A percentile compares a stretch with the other conserved stretches of the same genome.
Conservation (phyloP, 2,797 vertebrate species). For the Falco biarmicus region DNA sequence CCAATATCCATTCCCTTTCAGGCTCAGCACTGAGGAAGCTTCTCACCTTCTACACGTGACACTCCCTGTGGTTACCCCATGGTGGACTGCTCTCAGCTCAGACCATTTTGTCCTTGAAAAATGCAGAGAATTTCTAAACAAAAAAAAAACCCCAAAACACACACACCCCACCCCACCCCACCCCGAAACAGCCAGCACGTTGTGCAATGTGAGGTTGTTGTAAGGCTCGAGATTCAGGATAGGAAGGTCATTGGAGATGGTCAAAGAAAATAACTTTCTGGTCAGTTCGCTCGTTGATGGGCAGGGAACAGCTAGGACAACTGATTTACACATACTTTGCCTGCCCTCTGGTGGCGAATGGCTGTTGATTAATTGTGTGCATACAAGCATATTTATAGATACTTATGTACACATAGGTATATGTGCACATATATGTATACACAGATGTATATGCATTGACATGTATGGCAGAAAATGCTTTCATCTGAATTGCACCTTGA, state of each 20-base stretch:
- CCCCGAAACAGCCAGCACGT: background rate
- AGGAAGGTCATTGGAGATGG: background rate
- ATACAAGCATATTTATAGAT: fast-evolving
- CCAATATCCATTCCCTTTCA: background rate
- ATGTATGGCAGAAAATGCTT: background rate
- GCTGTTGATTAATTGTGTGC: background rate
- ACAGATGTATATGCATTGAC: background rate
- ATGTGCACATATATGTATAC: no score
- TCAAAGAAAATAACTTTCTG: background rate
- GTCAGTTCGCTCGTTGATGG: fast-evolving
- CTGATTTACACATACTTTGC: background rate
- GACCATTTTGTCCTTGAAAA: background rate
- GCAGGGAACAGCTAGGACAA: background rate
- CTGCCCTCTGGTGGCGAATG: conserved; percentile 64
- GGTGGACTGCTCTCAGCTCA: background rate
- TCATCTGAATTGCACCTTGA: background rate
- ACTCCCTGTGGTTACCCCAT: background rate
- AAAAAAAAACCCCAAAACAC: background rate
- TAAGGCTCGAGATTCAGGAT: background rate
- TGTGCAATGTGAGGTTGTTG: background rate
- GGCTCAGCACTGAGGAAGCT: background rate
- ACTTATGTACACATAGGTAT: fast-evolving
- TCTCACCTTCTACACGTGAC: background rate
- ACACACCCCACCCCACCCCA: no score
- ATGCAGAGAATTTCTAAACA: background rate